phyloP scores from a whole-genome alignment of 2,113 vertebrate genomes.

The Otus sunia region DNA sequence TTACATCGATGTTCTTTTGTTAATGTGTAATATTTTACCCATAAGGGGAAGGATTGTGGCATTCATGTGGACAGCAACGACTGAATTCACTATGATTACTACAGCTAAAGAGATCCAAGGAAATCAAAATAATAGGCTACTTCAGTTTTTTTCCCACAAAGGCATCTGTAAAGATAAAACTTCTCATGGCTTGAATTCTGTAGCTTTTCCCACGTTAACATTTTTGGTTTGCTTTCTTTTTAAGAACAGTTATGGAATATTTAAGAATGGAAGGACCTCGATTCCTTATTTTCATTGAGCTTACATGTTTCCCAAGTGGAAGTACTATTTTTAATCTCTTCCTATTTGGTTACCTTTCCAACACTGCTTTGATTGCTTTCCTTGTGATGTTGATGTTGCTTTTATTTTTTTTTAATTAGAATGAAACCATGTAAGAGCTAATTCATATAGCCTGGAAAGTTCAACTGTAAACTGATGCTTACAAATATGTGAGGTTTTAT shows the following conservation, averaged over 20 bases:
- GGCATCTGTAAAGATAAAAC: background rate
- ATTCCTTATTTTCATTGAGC: background rate
- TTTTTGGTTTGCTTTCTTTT: background rate
- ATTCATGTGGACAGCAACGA: background rate
- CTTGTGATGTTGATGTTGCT: accelerated
- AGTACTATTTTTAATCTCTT: background rate
- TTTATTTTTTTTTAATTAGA: background rate
- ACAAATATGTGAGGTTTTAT: background rate
- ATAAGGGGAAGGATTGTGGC: background rate
- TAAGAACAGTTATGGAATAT: background rate
- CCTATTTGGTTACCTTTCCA: background rate
- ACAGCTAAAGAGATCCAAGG: background rate
- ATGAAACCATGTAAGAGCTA: background rate
- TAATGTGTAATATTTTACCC: background rate
- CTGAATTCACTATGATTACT: background rate
- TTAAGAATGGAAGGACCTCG: background rate
- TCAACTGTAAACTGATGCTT: background rate
- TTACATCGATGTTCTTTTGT: background rate
- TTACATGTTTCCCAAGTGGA: background rate
- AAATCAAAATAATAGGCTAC: background rate
- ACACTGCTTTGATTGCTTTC: background rate
- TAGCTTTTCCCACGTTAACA: background rate
- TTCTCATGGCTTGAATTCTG: background rate
- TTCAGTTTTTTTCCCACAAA: background rate
- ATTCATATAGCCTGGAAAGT: background rate